Percentiles rank a stretch among this genome's conserved stretches.
phyloP scores from a whole-genome alignment of 2,113 vertebrate genomes.

The Amblyopsis rosae region DNA sequence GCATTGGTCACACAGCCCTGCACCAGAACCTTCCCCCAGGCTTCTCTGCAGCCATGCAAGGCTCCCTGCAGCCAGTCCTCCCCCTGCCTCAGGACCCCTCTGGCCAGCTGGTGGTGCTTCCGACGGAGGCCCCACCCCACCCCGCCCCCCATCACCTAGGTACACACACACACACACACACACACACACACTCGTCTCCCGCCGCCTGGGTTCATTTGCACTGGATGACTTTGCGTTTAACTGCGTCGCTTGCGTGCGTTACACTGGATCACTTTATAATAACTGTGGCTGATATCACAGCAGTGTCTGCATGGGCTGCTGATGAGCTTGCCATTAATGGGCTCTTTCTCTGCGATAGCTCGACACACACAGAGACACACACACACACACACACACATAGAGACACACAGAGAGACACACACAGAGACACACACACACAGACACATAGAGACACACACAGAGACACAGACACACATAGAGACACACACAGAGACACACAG shows the following conservation, averaged over 20 bases:
- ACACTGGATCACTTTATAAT: neutral
- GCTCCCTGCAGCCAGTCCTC: conserved; percentile 90
- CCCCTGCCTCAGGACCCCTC: conserved; percentile 91
- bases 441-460: too few relatives aligned
- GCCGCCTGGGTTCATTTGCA: neutral
- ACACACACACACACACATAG: neutral
- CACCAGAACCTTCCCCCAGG: conserved; percentile 94
- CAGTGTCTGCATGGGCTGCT: conserved; percentile 15
- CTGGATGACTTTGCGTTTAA: neutral
- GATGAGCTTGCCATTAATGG: conserved; percentile 25
- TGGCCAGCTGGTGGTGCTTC: conserved; percentile 90
- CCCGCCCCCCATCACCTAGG: conserved; percentile 86
- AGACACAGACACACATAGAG: too few relatives aligned
- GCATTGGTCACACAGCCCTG: conserved; percentile 89
- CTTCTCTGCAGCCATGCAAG: conserved; percentile 89
- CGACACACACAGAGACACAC: neutral
- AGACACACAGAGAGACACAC: too few relatives aligned
- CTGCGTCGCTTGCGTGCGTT: neutral
- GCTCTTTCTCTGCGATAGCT: conserved; percentile 5
- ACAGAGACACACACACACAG: too few relatives aligned
- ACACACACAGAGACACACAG: too few relatives aligned
- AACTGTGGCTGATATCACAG: neutral
- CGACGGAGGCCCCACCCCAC: conserved; percentile 85
- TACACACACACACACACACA: conserved; percentile 58
- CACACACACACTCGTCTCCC: neutral